Base-by-base conservation (phyloP, 2,888 invertebrate species). In the Dasysyrphus tricinctus region DNA sequence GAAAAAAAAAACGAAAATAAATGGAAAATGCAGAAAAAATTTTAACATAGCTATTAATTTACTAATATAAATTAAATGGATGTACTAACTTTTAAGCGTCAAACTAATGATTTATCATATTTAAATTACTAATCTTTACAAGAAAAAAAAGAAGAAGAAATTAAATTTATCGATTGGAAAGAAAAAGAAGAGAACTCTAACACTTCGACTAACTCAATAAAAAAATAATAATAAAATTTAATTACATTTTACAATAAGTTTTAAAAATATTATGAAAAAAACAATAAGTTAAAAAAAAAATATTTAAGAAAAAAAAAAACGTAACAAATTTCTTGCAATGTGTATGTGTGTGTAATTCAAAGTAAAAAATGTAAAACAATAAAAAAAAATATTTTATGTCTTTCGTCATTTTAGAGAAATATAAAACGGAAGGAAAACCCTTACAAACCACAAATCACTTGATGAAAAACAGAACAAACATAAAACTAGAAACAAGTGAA, bases 321-420 rank as follows among this genome's bases (percentile, higher is more conserved):
- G 70, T 79, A 86, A 86, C 82, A 81, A 80, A 78, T 79, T 82
- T 86, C 81, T 86, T 86, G 80, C 85, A 85, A 85, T 85, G 86
- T 86, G 86, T 86, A 86, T 86, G 86, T 86, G 86, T 86, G 86
- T 86, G 86, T 86, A 82, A 86, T 82, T 86, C 70, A 86, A 82
- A 39, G 34, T 70, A 86, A 70, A 74, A 54, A 80, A 63, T 61
- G 79, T 74, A 82, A 73, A 78, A 82, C 73, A 44, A 75, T 56
- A 69, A 84, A 74, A 77, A 70, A 77, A 85, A 59, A 74, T 44
- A 44, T 59, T 86, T 81, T 85, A 85, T 85, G 85, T 85, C 85
- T 85, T 85, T 85, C 85, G 85, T 85, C 85, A 85, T 81, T 80
- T 85, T 81, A 86, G 82, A 86, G 78, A 82, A 82, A 86, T 78